Percentiles rank a stretch among this genome's conserved stretches.
phyloP scores from a whole-genome alignment of 2,888 invertebrate genomes.

The Drosophila seclusa region DNA sequence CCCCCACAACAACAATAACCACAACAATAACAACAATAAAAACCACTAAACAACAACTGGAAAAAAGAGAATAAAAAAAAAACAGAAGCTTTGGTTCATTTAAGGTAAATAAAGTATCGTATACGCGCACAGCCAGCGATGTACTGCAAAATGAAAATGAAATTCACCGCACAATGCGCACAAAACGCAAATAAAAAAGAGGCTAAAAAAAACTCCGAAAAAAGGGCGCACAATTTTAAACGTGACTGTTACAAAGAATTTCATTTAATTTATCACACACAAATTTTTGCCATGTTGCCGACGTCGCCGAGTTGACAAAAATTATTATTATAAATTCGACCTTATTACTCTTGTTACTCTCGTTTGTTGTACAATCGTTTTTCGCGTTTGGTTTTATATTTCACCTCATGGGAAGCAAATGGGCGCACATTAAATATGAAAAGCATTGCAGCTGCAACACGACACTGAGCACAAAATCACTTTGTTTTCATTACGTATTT shows the following conservation, averaged over 20 bases:
- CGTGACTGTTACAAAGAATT: constrained; percentile 79
- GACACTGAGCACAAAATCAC: constrained; percentile 26
- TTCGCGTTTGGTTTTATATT: constrained; percentile 44
- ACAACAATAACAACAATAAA: constrained; percentile 39
- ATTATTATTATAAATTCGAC: constrained; percentile 79
- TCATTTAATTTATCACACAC: constrained; percentile 73
- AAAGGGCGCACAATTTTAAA: constrained; percentile 74
- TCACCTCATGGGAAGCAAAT: constrained; percentile 39
- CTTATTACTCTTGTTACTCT: constrained; percentile 80
- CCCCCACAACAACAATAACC: constrained; percentile 37
- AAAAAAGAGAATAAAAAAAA: constrained; percentile 1
- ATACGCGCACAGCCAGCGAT: constrained; percentile 16
- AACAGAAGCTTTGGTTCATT: constrained; percentile 16
- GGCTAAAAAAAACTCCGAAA: constrained; percentile 27
- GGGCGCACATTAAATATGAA: constrained; percentile 10
- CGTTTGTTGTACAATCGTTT: constrained; percentile 66
- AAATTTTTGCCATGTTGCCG: constrained; percentile 56
- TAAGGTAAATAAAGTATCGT: constrained; percentile 45
- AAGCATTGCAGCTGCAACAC: constrained; percentile 16
- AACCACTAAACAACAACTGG: constrained; percentile 30
- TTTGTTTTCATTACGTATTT: constrained; percentile 6
- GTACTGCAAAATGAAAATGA: constrained; percentile 19
- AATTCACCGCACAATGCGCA: constrained; percentile 28
- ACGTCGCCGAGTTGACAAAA: constrained; percentile 69
- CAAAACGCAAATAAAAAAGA: constrained; percentile 35